Evolutionary conservation across 2,113 vertebrate species (phyloP).

Genomic region (Pseudopodoces humilis): DNA sequence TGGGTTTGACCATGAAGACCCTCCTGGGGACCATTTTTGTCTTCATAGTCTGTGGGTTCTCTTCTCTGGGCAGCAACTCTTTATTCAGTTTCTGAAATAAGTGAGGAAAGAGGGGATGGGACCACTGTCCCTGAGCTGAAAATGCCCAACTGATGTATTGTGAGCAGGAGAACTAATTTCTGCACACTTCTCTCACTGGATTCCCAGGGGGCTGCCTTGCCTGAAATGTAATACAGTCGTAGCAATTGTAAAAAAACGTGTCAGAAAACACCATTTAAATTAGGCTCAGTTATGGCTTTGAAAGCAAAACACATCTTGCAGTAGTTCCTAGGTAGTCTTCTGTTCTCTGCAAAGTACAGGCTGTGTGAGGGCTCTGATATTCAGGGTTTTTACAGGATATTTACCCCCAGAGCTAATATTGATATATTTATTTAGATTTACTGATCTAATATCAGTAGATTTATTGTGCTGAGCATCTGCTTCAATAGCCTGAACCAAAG

Average conservation of each 20-base stretch:
- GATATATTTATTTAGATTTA: too few species aligned
- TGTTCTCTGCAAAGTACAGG: neutral
- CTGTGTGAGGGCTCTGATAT: neutral
- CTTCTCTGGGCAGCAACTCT: neutral
- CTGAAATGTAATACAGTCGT: neutral
- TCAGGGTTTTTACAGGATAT: neutral
- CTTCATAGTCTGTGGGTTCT: neutral
- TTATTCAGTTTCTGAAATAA: slow-evolving; percentile 30
- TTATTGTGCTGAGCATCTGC: neutral
- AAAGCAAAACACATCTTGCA: neutral
- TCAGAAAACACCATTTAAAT: slow-evolving; percentile 1
- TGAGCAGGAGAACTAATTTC: slow-evolving; percentile 4
- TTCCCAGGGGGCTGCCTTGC: neutral
- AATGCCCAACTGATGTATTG: neutral
- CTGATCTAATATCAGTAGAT: neutral
- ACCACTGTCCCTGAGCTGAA: neutral
- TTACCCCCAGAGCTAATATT: neutral
- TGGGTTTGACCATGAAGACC: neutral
- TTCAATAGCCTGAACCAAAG: neutral
- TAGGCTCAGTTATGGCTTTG: neutral
- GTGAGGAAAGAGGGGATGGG: neutral
- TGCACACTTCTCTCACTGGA: neutral
- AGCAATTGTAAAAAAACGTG: neutral
- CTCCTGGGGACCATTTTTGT: neutral
- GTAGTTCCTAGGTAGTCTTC: neutral